phyloP scores from a whole-genome alignment of 2,888 invertebrate species.

The Acleris laterana region DNA sequence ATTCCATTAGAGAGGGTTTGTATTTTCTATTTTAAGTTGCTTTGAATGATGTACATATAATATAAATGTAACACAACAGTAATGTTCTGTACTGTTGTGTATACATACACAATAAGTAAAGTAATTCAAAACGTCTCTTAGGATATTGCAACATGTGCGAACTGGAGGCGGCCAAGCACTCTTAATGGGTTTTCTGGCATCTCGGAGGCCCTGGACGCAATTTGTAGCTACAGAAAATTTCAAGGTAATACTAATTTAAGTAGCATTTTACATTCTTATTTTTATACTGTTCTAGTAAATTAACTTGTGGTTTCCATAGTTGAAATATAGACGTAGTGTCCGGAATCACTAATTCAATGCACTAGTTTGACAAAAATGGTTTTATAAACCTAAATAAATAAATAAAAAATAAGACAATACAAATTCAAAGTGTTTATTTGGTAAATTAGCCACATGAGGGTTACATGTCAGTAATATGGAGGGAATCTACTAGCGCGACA shows the following conservation, averaged over 20 bases:
- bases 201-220: slow-evolving; percentile 89
- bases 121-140: slow-evolving; percentile 45
- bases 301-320: background rate
- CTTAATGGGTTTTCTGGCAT: slow-evolving; percentile 71
- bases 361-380: too few relatives aligned
- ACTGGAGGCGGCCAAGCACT: slow-evolving; percentile 73
- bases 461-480: too few relatives aligned
- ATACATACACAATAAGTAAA: background rate
- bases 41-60: background rate
- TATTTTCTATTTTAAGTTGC: too few relatives aligned
- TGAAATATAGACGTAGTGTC: too few relatives aligned
- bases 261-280: background rate
- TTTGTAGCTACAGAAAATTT: slow-evolving; percentile 88
- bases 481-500: too few relatives aligned
- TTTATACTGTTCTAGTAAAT: background rate
- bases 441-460: too few relatives aligned
- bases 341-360: background rate
- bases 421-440: too few relatives aligned
- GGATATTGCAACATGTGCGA: slow-evolving; percentile 73
- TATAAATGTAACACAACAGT: too few relatives aligned
- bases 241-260: slow-evolving; percentile 70
- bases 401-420: too few relatives aligned
- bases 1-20: too few relatives aligned
- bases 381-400: too few relatives aligned
- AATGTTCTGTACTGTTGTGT: too few relatives aligned